Percentiles rank a stretch among this genome's conserved stretches.
phyloP scores from a whole-genome alignment of 2,113 vertebrate genomes.

The Regulus satrapa region DNA sequence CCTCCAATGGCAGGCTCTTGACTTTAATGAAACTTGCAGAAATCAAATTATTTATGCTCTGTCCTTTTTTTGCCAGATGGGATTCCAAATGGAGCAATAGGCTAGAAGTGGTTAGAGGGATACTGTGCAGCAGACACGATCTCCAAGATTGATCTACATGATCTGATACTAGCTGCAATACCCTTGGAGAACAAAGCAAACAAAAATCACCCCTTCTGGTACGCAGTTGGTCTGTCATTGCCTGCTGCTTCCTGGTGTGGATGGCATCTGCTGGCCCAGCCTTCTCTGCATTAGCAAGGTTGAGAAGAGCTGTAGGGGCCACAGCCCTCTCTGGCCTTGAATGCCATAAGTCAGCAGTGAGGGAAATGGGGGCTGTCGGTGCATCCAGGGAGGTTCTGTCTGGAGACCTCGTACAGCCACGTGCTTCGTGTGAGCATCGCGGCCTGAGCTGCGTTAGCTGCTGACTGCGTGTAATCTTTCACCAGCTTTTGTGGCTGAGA shows the following conservation, averaged over 20 bases:
- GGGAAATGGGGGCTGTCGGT: fast-evolving
- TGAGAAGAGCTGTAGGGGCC: background rate
- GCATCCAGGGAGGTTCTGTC: background rate
- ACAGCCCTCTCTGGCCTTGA: background rate
- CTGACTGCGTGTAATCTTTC: background rate
- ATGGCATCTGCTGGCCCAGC: background rate
- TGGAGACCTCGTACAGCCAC: fast-evolving
- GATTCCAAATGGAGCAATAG: background rate
- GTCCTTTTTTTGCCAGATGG: background rate
- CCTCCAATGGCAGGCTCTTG: background rate
- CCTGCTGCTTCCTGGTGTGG: background rate
- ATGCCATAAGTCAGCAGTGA: background rate
- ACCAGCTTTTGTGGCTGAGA: background rate
- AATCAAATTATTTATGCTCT: background rate
- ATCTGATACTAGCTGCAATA: background rate
- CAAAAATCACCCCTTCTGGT: background rate
- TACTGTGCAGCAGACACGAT: background rate
- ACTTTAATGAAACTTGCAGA: background rate
- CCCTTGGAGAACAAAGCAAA: background rate
- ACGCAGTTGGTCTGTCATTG: background rate
- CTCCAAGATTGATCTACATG: background rate
- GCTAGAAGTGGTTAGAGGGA: background rate
- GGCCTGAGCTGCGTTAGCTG: background rate
- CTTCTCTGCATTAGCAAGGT: background rate
- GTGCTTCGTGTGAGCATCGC: too few species aligned